Evolutionary conservation across 1,140 invertebrate species (phyloP), one percentile per base, ranked within the genome.

Genomic region (Limonius californicus): DNA sequence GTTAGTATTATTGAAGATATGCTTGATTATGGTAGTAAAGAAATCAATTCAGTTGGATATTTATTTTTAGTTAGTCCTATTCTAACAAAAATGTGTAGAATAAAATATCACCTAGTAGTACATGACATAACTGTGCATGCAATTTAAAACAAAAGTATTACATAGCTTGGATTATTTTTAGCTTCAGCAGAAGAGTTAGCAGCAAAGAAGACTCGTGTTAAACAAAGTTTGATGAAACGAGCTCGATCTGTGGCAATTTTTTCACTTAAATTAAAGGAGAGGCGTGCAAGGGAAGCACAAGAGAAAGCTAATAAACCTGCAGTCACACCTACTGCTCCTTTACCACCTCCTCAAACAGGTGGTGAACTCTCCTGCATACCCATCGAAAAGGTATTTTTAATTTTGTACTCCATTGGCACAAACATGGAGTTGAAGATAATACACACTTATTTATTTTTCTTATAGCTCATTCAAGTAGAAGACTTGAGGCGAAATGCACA

Each of bases 161-260:
- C n/a, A n/a, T n/a, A n/a, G 27, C 4, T 32, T 32, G 4, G 11
- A 32, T 14, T 39, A 12, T 60, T 27, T 14, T 14, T 45, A 61
- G 9, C 45, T 61, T 61, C 73, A 21, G 81, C 80, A 15, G 85
- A 87, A 65, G 82, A 83, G 27, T 73, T 83, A 14, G 84, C 84
- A 53, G 85, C 85, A 15, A 87, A 86, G 68, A 87, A 87, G 57
- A 86, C 86, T 1, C 79, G 88, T 32, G 86, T 88, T 0, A 88
- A 87, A 62, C 86, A 88, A 50, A 85, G 83, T 63, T 73, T 92
- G 45, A 89, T 92, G 77, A 92, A 91, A 73, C 82, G 89, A 47
- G 90, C 90, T 2, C 80, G 89, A 8, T 90, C 88, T 1, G 89
- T 92, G 20, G 89, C 89, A 7, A 89, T 92, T 65, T 92, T 92